phyloP scores from a whole-genome alignment of 2,113 vertebrate species.

The Pan troglodytes region NHGRI_mPanTro3-v2.1_pri NC_072419.2:15268001-15268500 shows the following conservation, averaged over 20 bases:
- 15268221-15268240: too few species aligned
- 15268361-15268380: too few species aligned
- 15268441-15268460: background rate
- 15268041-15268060: background rate
- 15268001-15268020: background rate
- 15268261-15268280: too few species aligned
- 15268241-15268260: too few species aligned
- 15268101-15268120: background rate
- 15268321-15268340: too few species aligned
- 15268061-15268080: background rate
- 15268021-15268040: background rate
- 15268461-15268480: background rate
- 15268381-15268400: background rate
- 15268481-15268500: background rate
- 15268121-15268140: background rate
- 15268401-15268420: background rate
- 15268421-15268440: background rate
- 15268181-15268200: too few species aligned
- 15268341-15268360: background rate
- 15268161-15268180: too few species aligned
- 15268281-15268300: too few species aligned
- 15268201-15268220: too few species aligned
- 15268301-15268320: too few species aligned
- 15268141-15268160: background rate
- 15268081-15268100: background rate